Base-by-base conservation (phyloP, 2,888 invertebrate genomes). In the Drosophila ezoana region DNA sequence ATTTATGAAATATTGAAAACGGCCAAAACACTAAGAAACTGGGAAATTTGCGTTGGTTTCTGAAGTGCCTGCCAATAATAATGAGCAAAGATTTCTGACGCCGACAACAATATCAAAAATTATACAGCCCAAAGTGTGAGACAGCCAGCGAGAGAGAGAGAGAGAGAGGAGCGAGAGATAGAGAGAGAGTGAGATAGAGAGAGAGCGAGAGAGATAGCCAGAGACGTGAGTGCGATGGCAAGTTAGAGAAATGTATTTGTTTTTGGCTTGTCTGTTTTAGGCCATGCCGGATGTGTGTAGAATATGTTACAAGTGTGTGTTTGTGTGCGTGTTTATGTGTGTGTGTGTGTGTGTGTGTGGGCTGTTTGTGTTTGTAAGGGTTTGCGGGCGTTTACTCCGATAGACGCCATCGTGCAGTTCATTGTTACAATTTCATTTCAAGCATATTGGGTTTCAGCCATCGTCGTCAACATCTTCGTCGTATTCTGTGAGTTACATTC, bases 1-100 rank as follows among this genome's bases (percentile, higher is more conserved):
- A 57, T 72, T 68, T 68, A 64, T 74, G 68, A 72, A 72, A 74
- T 72, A 73, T 73, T 72, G 60, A 70, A 73, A 65, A 58, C 59
- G 61, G 47, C 47, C 59, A 56, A 56, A 65, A 58, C 28, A 52
- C 23, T 53, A 33, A 33, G 65, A 52, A 64, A 49, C 60, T 60
- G 45, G 23, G 28, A 16, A 53, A 43, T 64, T 58, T 64, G 57
- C 64, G 57, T 53, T 70, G 53, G 63, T 41, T 56, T 67, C 58
- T 64, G 57, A 58, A 70, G 69, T 58, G 70, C 62, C 79, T 79
- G 77, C 81, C 84, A 82, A 82, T 82, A 82, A 84, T 81, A 84
- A 82, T 84, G 82, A 77, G 84, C 75, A 81, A 82, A 82, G 82
- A 82, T 82, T 82, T 72, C 79, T 82, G 82, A 79, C 84, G 82